Evolutionary conservation across 1,140 invertebrate species (phyloP).

Genomic region (Onthophagus taurus): DNA sequence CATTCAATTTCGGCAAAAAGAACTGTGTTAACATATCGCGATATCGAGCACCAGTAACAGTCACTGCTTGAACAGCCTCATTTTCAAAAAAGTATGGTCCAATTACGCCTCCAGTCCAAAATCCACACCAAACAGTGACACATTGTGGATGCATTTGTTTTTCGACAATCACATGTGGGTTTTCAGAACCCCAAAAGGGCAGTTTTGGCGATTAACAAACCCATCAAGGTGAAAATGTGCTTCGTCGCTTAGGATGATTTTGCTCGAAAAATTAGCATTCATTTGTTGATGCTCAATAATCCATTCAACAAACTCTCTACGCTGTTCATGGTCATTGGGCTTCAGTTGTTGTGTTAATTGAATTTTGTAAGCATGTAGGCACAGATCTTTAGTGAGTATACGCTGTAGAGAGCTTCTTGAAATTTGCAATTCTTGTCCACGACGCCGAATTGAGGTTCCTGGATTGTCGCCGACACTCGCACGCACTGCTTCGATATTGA

Average conservation of each 20-base stretch:
- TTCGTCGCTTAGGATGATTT: constrained; percentile 11
- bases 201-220: constrained; percentile 29
- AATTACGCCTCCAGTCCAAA: too few species aligned
- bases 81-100: constrained; percentile 8
- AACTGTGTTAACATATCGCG: constrained; percentile 18
- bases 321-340: constrained; percentile 16
- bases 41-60: constrained; percentile 27
- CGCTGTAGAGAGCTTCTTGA: too few species aligned
- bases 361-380: too few species aligned
- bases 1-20: constrained; percentile 18
- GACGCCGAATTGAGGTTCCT: too few species aligned
- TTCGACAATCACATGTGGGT: constrained; percentile 21
- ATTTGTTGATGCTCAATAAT: constrained; percentile 15
- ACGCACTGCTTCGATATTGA: too few species aligned
- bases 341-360: constrained; percentile 16
- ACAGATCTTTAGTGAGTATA: too few species aligned
- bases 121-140: too few species aligned
- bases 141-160: constrained; percentile 23
- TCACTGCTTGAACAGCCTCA: constrained; percentile 32
- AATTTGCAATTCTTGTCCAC: too few species aligned
- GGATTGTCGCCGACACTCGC: too few species aligned
- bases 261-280: constrained; percentile 11
- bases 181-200: constrained; percentile 17
- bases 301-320: constrained; percentile 15
- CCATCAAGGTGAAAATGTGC: constrained; percentile 12